Conservation (phyloP, 2,888 invertebrate species). For the Agrotis exclamationis region DNA sequence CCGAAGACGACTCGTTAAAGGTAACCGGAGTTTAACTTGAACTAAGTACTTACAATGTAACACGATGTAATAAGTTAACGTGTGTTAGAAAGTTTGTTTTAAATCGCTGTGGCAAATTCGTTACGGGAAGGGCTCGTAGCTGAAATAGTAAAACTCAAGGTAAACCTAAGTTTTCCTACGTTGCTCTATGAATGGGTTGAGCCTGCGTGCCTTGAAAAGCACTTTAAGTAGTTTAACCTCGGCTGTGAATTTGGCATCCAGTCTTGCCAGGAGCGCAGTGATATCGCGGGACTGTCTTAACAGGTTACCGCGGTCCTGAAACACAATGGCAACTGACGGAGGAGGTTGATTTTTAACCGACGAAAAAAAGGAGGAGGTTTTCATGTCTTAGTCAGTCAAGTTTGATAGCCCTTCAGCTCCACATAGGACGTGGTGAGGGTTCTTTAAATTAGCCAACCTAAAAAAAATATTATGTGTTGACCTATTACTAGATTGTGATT, state of each 20-base stretch:
- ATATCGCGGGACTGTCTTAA: no score
- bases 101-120: conserved; percentile 4
- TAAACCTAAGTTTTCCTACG: background rate
- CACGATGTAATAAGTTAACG: conserved; percentile 3
- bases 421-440: fast-evolving
- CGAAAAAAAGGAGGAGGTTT: no score
- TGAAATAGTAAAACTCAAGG: background rate
- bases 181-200: background rate
- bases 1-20: conserved; percentile 53
- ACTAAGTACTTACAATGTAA: conserved; percentile 33
- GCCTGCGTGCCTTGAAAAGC: background rate
- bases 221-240: background rate
- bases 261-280: no score
- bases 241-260: background rate
- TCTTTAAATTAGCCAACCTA: no score
- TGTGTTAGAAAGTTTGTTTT: conserved; percentile 17
- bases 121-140: background rate
- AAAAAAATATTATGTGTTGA: background rate
- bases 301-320: no score
- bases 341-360: no score
- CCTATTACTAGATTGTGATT: background rate
- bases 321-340: no score
- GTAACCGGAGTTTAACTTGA: conserved; percentile 44
- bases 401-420: no score
- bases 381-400: no score